These are phyloP conservation scores for Labeo calbasu DNA, from an alignment of 2,797 vertebrate species.

Conservation along the genomic window DNA sequence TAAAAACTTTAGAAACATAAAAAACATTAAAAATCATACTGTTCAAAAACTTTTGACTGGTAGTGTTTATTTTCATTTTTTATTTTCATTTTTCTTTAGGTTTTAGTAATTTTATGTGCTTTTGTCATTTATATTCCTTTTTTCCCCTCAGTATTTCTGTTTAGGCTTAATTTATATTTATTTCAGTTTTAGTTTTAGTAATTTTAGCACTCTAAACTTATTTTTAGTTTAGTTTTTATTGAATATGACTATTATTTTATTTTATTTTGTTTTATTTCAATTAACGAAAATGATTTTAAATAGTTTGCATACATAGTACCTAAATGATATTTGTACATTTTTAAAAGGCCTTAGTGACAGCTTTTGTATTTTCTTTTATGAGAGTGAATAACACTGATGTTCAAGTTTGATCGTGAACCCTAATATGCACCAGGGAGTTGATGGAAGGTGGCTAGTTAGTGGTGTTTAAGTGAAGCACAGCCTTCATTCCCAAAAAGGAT, in stretches of 20 bases:
- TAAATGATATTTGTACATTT: background rate
- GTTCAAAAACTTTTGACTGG: too few relatives aligned
- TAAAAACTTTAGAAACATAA: too few relatives aligned
- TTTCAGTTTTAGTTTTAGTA: background rate
- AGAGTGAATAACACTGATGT: background rate
- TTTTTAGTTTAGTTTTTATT: background rate
- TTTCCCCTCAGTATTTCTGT: background rate
- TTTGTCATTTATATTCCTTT: background rate
- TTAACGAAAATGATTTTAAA: background rate
- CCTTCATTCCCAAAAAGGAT: conserved; percentile 44
- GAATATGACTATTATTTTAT: too few relatives aligned
- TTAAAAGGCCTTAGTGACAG: background rate
- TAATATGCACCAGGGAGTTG: background rate
- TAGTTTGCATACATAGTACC: background rate
- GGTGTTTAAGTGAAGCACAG: conserved; percentile 38
- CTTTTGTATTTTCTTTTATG: background rate
- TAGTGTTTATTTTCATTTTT: too few relatives aligned
- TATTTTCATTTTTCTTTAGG: too few relatives aligned
- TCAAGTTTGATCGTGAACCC: background rate
- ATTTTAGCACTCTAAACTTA: background rate
- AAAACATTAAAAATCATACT: too few relatives aligned
- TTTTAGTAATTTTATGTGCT: too few relatives aligned
- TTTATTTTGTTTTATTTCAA: background rate
- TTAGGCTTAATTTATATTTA: background rate
- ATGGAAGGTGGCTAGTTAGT: conserved; percentile 8